A percentile compares a stretch with the other conserved stretches of the same genome.
phyloP scores from a whole-genome alignment of 1,140 invertebrate genomes.

The Drosophila virilis region DNA sequence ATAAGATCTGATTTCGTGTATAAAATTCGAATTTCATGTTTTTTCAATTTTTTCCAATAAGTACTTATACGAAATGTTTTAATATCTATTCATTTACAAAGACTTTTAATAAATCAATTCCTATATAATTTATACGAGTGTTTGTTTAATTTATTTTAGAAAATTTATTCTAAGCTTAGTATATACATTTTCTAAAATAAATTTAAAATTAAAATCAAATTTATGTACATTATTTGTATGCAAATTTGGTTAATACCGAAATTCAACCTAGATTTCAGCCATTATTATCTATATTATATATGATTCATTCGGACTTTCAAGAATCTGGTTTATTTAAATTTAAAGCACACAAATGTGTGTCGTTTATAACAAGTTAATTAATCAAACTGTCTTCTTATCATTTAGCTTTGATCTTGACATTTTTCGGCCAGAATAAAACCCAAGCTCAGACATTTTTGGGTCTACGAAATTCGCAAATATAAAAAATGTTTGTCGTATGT shows the following conservation, averaged over 20 bases:
- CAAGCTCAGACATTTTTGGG: slow-evolving; percentile 36
- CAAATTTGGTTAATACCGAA: too few relatives aligned
- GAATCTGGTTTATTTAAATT: slow-evolving; percentile 1
- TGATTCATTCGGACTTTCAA: background rate
- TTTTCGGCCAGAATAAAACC: slow-evolving; percentile 33
- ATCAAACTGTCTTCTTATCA: slow-evolving; percentile 53
- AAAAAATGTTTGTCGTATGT: slow-evolving; percentile 7
- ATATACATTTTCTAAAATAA: too few relatives aligned
- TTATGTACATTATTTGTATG: too few relatives aligned
- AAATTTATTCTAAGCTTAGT: background rate
- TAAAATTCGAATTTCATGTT: background rate
- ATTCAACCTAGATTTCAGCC: background rate
- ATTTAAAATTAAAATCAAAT: too few relatives aligned
- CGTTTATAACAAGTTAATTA: slow-evolving; percentile 36
- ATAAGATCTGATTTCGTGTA: slow-evolving; percentile 3
- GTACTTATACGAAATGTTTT: background rate
- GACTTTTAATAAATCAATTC: slow-evolving; percentile 1
- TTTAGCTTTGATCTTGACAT: slow-evolving; percentile 64
- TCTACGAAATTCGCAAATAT: slow-evolving; percentile 20
- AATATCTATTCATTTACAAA: slow-evolving; percentile 1
- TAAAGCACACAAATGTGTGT: slow-evolving; percentile 30
- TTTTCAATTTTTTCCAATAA: background rate
- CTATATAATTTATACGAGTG: background rate
- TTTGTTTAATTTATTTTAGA: background rate
- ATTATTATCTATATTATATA: background rate